These are phyloP conservation scores for Rhyacichthys aspro DNA, from an alignment of 2,797 vertebrate genomes.

Conservation along the genomic window DNA sequence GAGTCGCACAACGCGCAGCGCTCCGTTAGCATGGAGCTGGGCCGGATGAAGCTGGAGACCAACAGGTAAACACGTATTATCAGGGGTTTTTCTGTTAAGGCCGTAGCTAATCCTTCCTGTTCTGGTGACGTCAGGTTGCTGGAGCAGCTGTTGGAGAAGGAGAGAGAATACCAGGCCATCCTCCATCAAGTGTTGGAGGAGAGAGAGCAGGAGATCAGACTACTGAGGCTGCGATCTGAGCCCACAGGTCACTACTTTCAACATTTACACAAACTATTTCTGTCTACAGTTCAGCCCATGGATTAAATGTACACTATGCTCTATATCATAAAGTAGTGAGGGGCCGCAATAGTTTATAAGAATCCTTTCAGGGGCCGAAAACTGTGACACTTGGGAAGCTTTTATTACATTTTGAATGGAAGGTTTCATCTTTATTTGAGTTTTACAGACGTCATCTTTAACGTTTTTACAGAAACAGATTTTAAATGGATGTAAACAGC, in stretches of 20 bases:
- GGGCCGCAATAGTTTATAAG: no score
- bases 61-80: conserved; percentile 79
- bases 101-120: neutral
- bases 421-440: no score
- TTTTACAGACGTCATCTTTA: no score
- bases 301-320: no score
- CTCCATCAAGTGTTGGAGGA: conserved; percentile 94
- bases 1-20: conserved; percentile 89
- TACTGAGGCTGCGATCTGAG: conserved; percentile 87
- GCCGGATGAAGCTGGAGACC: conserved; percentile 94
- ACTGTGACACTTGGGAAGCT: no score
- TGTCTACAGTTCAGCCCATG: no score
- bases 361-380: no score
- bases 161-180: conserved; percentile 92
- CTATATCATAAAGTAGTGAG: no score
- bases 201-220: conserved; percentile 92
- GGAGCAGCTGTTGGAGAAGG: conserved; percentile 92
- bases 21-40: conserved; percentile 90
- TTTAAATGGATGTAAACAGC: no score
- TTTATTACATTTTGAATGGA: no score
- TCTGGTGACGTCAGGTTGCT: conserved; percentile 81
- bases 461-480: no score
- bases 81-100: conserved; percentile 1
- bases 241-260: conserved; percentile 76
- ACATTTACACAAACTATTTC: neutral